Base-by-base conservation (phyloP, 2,888 invertebrate species). In the Gnatocerus cornutus region DNA sequence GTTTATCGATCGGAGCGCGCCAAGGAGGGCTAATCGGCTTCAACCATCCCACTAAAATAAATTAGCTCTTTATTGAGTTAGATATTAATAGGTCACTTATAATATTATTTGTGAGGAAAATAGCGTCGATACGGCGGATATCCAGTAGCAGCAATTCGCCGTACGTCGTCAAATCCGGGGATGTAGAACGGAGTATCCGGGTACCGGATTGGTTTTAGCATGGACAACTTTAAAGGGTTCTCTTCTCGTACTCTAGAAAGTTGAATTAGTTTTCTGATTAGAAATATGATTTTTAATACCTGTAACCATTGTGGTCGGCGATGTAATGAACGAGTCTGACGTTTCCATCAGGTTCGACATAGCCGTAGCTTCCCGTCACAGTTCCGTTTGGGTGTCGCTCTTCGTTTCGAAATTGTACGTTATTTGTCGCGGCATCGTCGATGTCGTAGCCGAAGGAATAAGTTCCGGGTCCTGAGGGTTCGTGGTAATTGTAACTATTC, bases 371-470 rank as follows among this genome's bases (percentile, higher is more conserved):
- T 2, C 94, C 94, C 0, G 87, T 85, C 0, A 93, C 90, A 1
- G 92, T 91, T 13, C 93, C 93, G 81, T 93, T 92, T 0, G 88
- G 82, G 71, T 88, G 89, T 30, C 91, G 87, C 74, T 92, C 90
- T 80, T 94, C 94, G 56, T 89, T 89, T 2, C 92, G 86, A 78
- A 90, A 93, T 79, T 93, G 93, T 4, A 87, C 86, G 76, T 93
- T 93, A 8, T 90, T 89, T 1, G 88, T 89, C 5, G 80, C 81
- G 0, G 88, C 85, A 79, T 93, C 93, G 39, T 89, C 87, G 5
- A 92, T 84, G 76, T 93, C 91, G 79, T 91, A 93, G 9, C 93
- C 92, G 79, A 91, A 93, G 0, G 90, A 88, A 79, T 93, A 93
- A 0, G 91, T 89, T 13, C 91, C 90, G 13, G 89, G 87, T 30